Base-by-base conservation (phyloP, 2,113 vertebrate genomes). In the Perca schrenkii region DNA sequence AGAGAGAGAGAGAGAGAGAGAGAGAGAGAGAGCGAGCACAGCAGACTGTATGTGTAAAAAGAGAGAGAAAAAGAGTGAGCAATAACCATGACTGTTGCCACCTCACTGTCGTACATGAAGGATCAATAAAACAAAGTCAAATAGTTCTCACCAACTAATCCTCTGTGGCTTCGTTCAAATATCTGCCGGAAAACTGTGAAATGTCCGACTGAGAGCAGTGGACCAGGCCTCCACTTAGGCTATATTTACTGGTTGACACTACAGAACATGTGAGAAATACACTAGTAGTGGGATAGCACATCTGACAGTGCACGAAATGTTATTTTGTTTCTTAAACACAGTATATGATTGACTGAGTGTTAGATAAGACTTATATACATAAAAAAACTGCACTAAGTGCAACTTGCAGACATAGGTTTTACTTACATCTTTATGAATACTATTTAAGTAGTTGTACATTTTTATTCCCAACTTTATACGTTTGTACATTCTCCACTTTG, bases 121-220 rank as follows among this genome's bases (percentile, higher is more conserved):
- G 81, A 89, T 92, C 92, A 75, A 93, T 92, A 89, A 83, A 79
- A 66, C 87, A 88, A 89, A 92, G 83, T 92, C 85, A 91, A 88
- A 92, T 77, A 89, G 80, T 74, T 74, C 73, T 77, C 80, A 79
- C 74, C 57, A 54, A 70, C 76, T 82, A 74, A 74, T 90, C 85
- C 87, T 88, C 67, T 17, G 84, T 79, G 84, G 71, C 82, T 72
- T 75, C 84, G 80, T 91, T 91, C 83, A 90, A 88, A 91, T 83
- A 84, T 81, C 77, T 85, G 62, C 54, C 25, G 67, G 64, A 83
- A 60, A 89, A 77, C 65, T 69, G 70, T 65, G 63, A 85, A n/a
- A 43, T 56, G 77, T 80, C 76, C 8, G 3, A 72, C 61, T n/a
- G 60, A 69, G 70, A 73, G 76, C 73, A 52, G 58, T 21, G 66